Evolutionary conservation across 2,113 vertebrate species (phyloP).

Genomic region (Falco punctatus): DNA sequence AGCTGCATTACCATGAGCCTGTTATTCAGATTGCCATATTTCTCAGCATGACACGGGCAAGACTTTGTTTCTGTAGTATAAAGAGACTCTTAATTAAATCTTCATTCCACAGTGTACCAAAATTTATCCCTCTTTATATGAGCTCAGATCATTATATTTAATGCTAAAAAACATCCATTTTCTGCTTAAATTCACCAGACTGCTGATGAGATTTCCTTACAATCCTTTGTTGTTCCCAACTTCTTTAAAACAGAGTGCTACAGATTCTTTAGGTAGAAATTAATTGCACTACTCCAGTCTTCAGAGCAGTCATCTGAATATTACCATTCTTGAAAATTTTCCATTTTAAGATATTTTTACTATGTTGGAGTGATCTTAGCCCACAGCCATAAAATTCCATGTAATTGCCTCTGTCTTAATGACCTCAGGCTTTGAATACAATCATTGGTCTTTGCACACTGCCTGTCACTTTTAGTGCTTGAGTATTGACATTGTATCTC

Average conservation of each 20-base stretch:
- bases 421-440: conserved; percentile 66
- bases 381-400: conserved; percentile 40
- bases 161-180: conserved; percentile 1
- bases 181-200: conserved; percentile 3
- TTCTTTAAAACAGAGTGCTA: background rate
- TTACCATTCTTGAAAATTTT: background rate
- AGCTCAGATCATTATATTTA: background rate
- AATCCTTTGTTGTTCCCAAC: background rate
- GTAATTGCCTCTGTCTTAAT: conserved; percentile 51
- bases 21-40: background rate
- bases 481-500: conserved; percentile 76
- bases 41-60: background rate
- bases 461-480: conserved; percentile 65
- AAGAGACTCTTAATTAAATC: conserved; percentile 51
- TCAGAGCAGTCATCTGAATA: background rate
- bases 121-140: background rate
- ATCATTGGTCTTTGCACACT: conserved; percentile 3
- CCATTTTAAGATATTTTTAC: background rate
- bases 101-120: background rate
- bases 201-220: background rate
- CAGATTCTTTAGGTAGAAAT: background rate
- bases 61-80: conserved; percentile 27
- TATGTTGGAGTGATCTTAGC: background rate
- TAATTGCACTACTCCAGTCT: background rate
- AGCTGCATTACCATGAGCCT: background rate